phyloP scores from a whole-genome alignment of 2,113 vertebrate genomes.

The Myrmophylax atrothorax region DNA sequence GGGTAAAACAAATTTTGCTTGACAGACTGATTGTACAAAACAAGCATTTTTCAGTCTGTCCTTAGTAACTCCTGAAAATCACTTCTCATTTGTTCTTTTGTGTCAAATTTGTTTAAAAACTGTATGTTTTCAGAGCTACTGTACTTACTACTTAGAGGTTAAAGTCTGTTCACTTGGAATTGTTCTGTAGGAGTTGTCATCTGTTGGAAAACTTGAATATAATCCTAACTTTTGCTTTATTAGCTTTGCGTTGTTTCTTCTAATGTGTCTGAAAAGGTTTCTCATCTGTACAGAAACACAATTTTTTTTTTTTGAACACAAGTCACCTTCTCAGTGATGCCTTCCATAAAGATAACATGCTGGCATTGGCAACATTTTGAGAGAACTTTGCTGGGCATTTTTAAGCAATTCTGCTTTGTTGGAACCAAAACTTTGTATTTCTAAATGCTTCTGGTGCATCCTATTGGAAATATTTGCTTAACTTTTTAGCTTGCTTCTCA shows the following conservation, averaged over 20 bases:
- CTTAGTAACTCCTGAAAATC: too few relatives aligned
- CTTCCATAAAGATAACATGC: not conserved
- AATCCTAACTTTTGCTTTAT: not conserved
- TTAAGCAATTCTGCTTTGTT: not conserved
- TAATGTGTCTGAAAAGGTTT: not conserved
- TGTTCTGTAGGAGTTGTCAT: not conserved
- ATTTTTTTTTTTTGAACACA: not conserved
- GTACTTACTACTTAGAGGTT: not conserved
- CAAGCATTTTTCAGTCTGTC: not conserved
- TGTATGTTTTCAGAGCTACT: not conserved
- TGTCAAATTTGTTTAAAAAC: not conserved
- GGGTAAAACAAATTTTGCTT: not conserved
- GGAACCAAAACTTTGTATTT: not conserved
- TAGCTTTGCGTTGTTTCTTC: not conserved
- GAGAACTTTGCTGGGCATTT: not conserved
- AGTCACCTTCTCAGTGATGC: not conserved
- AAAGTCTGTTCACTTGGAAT: not conserved
- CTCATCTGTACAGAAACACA: not conserved
- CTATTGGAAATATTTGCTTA: not conserved
- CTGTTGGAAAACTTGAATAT: not conserved
- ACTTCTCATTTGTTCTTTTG: too few relatives aligned
- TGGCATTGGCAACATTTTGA: not conserved
- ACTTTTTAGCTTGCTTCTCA: not conserved
- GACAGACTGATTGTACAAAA: not conserved
- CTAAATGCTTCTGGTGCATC: not conserved